Base-by-base conservation (phyloP, 2,888 invertebrate genomes). In the Platycheirus rosarum region DNA sequence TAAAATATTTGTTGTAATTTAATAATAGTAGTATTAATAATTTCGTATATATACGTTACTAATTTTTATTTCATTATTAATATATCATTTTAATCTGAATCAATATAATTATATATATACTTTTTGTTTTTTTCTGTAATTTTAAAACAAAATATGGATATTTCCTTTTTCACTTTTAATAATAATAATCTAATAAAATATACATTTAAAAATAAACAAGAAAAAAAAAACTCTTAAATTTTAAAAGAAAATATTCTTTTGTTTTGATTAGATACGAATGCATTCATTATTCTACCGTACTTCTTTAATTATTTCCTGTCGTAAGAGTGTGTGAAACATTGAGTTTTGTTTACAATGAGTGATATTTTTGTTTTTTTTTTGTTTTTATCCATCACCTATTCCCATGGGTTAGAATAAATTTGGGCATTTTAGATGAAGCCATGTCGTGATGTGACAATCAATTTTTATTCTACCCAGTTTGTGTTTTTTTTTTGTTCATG, bases 41-140 rank as follows among this genome's bases (percentile, higher is more conserved):
- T 80, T 84, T 85, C 85, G 85, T 85, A 84, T 80, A 87, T 87
- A 86, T 86, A 85, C 79, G 80, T 84, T 84, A 71, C 76, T 85
- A 80, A 80, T 77, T 85, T 85, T 84, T 80, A 70, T 74, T 75
- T 76, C 73, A 84, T 85, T 75, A 74, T 69, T 85, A 84, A 84
- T 82, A 85, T 85, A 85, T 77, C 80, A 69, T 65, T 57, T 77
- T 84, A 40, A 57, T 57, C 71, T 85, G 84, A 80, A 86, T 85
- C 79, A 84, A 84, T 85, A 84, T 85, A 86, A 84, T 85, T 79
- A 69, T 77, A 63, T 84, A 86, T 85, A 86, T 85, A 79, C 37
- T 55, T 66, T 49, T 84, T 60, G 73, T 60, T 75, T 66, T 79
- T 71, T 79, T 84, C 73, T 84, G 70, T 75, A 84, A 84, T 71